phyloP scores from a whole-genome alignment of 1,140 invertebrate species.

The Drosophila sp. region DNA sequence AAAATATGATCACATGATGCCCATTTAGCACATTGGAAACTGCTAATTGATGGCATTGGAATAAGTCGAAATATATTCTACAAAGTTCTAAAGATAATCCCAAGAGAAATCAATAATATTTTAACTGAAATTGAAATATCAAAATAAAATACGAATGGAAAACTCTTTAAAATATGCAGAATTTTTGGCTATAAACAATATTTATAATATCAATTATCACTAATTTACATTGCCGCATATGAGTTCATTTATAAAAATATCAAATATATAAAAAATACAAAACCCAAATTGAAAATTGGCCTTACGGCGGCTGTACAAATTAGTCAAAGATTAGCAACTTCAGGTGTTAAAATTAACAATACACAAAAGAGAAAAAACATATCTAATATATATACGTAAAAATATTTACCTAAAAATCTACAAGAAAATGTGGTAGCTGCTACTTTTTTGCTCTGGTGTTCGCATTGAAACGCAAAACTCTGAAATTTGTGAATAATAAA shows the following conservation, averaged over 20 bases:
- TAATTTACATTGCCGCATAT: background rate
- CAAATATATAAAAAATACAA: background rate
- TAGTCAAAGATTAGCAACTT: slow-evolving; percentile 59
- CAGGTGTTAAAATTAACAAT: slow-evolving; percentile 66
- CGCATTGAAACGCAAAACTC: slow-evolving; percentile 26
- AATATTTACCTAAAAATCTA: slow-evolving; percentile 50
- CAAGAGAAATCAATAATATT: background rate
- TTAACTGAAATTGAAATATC: background rate
- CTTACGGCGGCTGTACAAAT: slow-evolving; percentile 24
- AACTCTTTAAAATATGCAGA: background rate
- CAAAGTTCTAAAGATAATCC: background rate
- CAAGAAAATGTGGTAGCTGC: slow-evolving; percentile 40
- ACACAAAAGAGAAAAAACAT: slow-evolving; percentile 36
- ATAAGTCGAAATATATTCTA: slow-evolving; percentile 13
- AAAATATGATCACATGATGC: slow-evolving; percentile 56
- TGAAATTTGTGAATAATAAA: slow-evolving; percentile 36
- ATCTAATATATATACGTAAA: slow-evolving; percentile 10
- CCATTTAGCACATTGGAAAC: slow-evolving; percentile 63
- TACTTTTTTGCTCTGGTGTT: slow-evolving; percentile 27
- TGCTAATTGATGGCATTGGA: slow-evolving; percentile 14
- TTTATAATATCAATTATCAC: background rate
- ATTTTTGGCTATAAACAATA: background rate
- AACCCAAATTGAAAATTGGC: background rate
- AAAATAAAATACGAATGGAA: background rate
- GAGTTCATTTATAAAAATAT: slow-evolving; percentile 12